phyloP scores from a whole-genome alignment of 2,113 vertebrate species.

The Vicugna pacos region DNA sequence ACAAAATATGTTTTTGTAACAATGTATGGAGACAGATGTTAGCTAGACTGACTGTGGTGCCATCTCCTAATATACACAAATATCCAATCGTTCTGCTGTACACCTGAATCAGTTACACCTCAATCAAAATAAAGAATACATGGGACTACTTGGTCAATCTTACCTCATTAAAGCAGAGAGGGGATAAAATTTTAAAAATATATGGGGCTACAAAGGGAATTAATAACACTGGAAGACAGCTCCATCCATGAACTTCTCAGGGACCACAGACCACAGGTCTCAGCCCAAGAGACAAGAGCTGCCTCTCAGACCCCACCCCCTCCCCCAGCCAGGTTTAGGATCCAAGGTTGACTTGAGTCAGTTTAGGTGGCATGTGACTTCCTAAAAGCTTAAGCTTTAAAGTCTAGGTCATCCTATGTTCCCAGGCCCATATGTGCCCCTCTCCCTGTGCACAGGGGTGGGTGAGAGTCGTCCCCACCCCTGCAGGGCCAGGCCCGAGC shows the following conservation, averaged over 20 bases:
- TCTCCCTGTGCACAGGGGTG: not conserved
- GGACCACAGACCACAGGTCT: not conserved
- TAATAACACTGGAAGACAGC: not conserved
- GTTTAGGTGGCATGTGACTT: not conserved
- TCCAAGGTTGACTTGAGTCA: not conserved
- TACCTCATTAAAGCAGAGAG: not conserved
- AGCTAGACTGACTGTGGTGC: too few species aligned
- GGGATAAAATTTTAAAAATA: not conserved
- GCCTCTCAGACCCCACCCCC: not conserved
- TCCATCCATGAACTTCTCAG: not conserved
- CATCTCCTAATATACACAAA: too few species aligned
- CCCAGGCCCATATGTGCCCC: not conserved
- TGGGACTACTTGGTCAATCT: not conserved
- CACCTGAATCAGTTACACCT: not conserved
- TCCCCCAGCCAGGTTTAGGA: not conserved
- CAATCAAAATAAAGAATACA: not conserved
- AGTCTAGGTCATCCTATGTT: not conserved
- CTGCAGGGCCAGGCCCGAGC: not conserved
- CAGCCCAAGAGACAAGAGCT: not conserved
- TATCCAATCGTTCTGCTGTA: too few species aligned
- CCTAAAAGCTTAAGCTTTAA: conserved; percentile 30
- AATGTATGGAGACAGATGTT: too few species aligned
- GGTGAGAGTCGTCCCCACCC: not conserved
- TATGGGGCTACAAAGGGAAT: not conserved
- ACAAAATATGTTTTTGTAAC: too few species aligned